Percentiles rank a stretch among this genome's conserved stretches.
Evolutionary conservation across 2,113 vertebrate species (phyloP).

Genomic region (Crotalus tigris): DNA sequence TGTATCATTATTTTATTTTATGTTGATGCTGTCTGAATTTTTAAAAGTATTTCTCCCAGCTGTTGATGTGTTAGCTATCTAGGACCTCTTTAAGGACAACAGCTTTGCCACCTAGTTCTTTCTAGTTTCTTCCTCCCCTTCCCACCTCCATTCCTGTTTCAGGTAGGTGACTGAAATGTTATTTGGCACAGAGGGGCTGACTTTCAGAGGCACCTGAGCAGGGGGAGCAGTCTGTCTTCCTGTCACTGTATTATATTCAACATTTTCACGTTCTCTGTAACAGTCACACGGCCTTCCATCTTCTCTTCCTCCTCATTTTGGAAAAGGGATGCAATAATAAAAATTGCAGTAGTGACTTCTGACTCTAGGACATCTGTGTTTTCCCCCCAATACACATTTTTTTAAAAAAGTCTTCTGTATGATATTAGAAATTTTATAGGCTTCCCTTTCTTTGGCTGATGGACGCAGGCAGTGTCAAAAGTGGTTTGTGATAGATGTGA

Average conservation of each 20-base stretch:
- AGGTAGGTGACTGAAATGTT: conserved; percentile 34
- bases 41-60: conserved; percentile 36
- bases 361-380: not conserved
- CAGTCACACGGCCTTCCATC: not conserved
- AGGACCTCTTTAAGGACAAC: conserved; percentile 17
- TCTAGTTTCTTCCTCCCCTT: conserved; percentile 38
- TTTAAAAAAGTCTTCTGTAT: not conserved
- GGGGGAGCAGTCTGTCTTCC: not conserved
- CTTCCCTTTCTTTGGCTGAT: not conserved
- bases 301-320: conserved; percentile 22
- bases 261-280: conserved; percentile 27
- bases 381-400: no score
- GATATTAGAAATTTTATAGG: not conserved
- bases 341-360: conserved; percentile 33
- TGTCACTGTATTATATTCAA: not conserved
- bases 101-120: conserved; percentile 23
- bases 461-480: not conserved
- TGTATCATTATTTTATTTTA: conserved; percentile 29
- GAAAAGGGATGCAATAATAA: conserved; percentile 37
- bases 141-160: conserved; percentile 41
- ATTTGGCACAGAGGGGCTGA: conserved; percentile 1
- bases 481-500: not conserved
- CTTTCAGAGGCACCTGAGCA: conserved; percentile 17
- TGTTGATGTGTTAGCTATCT: conserved; percentile 45
- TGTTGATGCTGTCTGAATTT: conserved; percentile 33